phyloP scores from a whole-genome alignment of 2,797 vertebrate genomes.

The Smutsia gigantea region DNA sequence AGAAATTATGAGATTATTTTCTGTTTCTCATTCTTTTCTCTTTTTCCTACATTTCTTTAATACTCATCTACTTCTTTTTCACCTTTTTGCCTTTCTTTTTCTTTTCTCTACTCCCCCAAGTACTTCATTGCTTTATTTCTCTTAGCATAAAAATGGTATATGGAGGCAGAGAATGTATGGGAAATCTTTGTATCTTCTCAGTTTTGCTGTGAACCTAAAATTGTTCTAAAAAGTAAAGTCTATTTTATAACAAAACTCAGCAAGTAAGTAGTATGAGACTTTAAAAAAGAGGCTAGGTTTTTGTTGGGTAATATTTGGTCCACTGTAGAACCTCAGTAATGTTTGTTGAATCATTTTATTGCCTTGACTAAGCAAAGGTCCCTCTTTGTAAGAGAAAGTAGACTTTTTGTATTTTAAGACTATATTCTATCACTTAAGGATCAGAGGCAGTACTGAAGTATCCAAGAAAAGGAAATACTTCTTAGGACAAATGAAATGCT shows the following conservation, averaged over 20 bases:
- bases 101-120: background rate
- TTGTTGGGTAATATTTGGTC: background rate
- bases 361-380: slow-evolving; percentile 15
- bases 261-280: background rate
- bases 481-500: background rate
- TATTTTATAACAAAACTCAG: background rate
- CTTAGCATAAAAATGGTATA: background rate
- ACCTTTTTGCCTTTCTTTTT: background rate
- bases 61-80: background rate
- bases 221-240: background rate
- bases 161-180: background rate
- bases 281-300: background rate
- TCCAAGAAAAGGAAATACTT: background rate
- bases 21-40: background rate
- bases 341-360: background rate
- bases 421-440: background rate
- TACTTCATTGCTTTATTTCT: slow-evolving; percentile 35
- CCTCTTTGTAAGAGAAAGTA: background rate
- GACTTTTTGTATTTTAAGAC: background rate
- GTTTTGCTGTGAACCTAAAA: background rate
- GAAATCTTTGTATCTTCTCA: background rate
- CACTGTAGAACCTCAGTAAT: background rate
- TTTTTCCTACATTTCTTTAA: background rate
- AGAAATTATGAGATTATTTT: slow-evolving; percentile 17
- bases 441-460: slow-evolving; percentile 28